Evolutionary conservation across 2,113 vertebrate species (phyloP).

Genomic region (Chlorocebus sabaeus): DNA sequence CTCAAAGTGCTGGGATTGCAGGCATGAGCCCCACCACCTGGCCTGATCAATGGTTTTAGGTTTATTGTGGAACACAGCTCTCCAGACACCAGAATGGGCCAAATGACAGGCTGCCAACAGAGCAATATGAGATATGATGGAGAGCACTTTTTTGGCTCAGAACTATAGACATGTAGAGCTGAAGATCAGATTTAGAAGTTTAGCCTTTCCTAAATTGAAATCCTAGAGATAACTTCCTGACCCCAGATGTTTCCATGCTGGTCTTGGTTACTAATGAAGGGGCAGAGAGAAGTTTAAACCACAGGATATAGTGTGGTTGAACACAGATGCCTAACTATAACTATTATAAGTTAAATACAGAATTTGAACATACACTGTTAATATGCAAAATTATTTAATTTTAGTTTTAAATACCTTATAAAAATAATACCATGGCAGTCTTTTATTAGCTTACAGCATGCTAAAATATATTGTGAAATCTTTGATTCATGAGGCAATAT

Average conservation of each 20-base stretch:
- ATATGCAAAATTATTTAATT: constrained; percentile 55
- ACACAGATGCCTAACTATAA: not conserved
- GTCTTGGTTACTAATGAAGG: constrained; percentile 11
- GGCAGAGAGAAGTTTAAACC: not conserved
- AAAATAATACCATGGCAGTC: constrained; percentile 23
- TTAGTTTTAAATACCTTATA: constrained; percentile 59
- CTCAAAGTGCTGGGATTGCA: no score
- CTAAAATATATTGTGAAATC: constrained; percentile 42
- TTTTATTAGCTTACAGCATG: constrained; percentile 50
- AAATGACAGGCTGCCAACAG: constrained; percentile 29
- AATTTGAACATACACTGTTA: constrained; percentile 28
- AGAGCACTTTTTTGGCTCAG: not conserved
- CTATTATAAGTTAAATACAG: constrained; percentile 35
- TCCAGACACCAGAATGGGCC: constrained; percentile 27
- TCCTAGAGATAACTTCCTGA: not conserved
- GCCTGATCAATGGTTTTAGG: not conserved
- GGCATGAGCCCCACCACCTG: no score
- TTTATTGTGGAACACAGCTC: constrained; percentile 48
- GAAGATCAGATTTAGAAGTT: not conserved
- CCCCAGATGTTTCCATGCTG: not conserved
- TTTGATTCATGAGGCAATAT: constrained; percentile 1
- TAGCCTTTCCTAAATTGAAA: constrained; percentile 12
- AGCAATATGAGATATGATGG: not conserved
- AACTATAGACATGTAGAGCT: not conserved
- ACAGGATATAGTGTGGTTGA: not conserved